These are phyloP conservation scores for Alentia gelatinosa DNA, from an alignment of 2,888 invertebrate species.

Conservation along the genomic window DNA sequence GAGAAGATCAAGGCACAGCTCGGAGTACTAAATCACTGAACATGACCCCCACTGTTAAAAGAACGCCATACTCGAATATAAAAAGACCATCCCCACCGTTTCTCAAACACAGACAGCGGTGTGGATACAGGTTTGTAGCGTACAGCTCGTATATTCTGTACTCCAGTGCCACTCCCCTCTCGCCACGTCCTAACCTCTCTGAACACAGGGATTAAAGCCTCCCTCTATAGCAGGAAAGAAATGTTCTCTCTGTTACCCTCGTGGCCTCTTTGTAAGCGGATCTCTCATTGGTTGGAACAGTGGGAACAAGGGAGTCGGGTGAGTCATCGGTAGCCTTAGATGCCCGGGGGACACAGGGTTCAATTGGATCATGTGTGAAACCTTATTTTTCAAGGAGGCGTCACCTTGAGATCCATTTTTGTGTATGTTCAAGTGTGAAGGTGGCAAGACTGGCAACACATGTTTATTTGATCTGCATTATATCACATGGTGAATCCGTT, in stretches of 20 bases:
- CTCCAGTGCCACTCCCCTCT: too few relatives aligned
- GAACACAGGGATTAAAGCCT: not conserved
- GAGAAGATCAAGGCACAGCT: not conserved
- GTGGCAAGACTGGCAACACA: too few relatives aligned
- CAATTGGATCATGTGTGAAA: not conserved
- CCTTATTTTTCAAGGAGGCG: not conserved
- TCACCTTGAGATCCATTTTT: not conserved
- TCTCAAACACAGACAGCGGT: not conserved
- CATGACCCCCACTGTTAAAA: not conserved
- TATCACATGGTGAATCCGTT: too few relatives aligned
- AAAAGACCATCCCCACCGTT: not conserved
- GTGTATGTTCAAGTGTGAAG: not conserved
- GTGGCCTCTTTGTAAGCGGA: not conserved
- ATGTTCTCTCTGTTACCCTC: not conserved
- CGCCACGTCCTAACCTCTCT: not conserved
- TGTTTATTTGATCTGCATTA: too few relatives aligned
- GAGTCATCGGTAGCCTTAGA: not conserved
- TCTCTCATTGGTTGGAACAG: not conserved
- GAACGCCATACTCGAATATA: not conserved
- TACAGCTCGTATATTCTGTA: too few relatives aligned
- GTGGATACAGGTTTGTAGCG: not conserved
- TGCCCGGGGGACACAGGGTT: not conserved
- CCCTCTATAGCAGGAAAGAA: too few relatives aligned
- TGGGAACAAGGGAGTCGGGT: not conserved
- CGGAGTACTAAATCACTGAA: not conserved